Conservation (phyloP, 2,797 vertebrate genomes). For the Oreortyx pictus region DNA sequence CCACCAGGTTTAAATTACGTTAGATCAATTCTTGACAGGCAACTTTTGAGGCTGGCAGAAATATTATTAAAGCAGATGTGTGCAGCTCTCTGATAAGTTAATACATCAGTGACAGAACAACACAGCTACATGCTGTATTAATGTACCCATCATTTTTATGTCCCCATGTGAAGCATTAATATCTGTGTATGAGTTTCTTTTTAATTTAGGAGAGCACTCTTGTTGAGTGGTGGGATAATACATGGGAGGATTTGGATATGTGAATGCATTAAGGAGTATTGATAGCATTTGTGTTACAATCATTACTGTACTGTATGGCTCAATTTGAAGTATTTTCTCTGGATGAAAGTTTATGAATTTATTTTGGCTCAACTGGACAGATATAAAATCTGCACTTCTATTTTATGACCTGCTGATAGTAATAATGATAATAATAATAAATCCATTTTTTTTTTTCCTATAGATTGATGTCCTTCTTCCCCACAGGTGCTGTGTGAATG, state of each 20-base stretch:
- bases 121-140: not conserved
- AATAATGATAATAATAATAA: not conserved
- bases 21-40: not conserved
- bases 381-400: not conserved
- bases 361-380: not conserved
- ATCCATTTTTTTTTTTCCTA: not conserved
- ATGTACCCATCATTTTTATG: not conserved
- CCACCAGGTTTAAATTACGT: not conserved
- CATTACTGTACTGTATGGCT: not conserved
- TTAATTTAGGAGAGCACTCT: not conserved
- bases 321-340: not conserved
- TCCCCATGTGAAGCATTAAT: not conserved
- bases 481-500: not conserved
- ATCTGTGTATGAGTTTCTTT: not conserved
- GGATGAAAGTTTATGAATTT: not conserved
- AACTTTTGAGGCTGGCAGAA: not conserved
- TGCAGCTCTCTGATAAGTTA: not conserved
- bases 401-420: not conserved
- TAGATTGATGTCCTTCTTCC: not conserved
- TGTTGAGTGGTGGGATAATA: not conserved
- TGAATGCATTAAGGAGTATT: not conserved
- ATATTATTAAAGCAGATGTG: not conserved
- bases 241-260: not conserved
- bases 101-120: not conserved
- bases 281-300: not conserved